Base-by-base conservation (phyloP, 2,797 vertebrate genomes). In the Scolopax rusticola region DNA sequence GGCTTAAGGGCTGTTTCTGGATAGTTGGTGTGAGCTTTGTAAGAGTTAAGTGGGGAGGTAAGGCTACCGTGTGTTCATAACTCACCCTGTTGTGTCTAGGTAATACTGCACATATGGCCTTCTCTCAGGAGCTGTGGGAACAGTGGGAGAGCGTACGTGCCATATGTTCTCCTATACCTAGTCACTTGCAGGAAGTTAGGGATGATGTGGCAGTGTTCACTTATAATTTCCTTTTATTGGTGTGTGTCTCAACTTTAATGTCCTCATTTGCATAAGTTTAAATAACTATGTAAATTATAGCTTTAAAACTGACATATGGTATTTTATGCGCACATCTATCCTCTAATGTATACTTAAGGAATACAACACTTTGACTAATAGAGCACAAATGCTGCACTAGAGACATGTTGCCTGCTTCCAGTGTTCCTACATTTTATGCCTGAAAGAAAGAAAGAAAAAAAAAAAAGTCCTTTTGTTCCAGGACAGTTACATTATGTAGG, bases 211-310 rank as follows among this genome's bases (percentile, higher is more conserved):
- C 89, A 95, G 77, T 88, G 96, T 95, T 95, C 96, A 97, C 91
- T 97, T 97, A 97, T 53, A 41, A 79, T 98, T 98, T 97, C 96
- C 75, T 96, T 98, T 97, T 97, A 96, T 96, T 96, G 95, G 94
- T 97, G 86, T 95, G 78, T 48, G 45, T 97, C 93, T 97, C 88
- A 67, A 88, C 68, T 96, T 95, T 96, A 97, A 94, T 94, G 84
- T 95, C 76, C 63, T 97, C 43, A 98, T 98, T 97, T 98, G 91
- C 94, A 96, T 98, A 97, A 79, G 88, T 94, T 98, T 98, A 97
- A 97, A 95, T 95, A 97, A 95, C 79, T 90, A 25, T 94, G 77
- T 93, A 95, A 97, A 97, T 98, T 98, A 97, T 57, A 94, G 73
- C 95, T 97, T 87, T 89, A 90, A 97, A 95, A 78, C 88, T 98